Percentiles rank a stretch among this genome's conserved stretches.
Evolutionary conservation across 2,113 vertebrate species (phyloP).

Genomic region (Siphamia tubifer): DNA sequence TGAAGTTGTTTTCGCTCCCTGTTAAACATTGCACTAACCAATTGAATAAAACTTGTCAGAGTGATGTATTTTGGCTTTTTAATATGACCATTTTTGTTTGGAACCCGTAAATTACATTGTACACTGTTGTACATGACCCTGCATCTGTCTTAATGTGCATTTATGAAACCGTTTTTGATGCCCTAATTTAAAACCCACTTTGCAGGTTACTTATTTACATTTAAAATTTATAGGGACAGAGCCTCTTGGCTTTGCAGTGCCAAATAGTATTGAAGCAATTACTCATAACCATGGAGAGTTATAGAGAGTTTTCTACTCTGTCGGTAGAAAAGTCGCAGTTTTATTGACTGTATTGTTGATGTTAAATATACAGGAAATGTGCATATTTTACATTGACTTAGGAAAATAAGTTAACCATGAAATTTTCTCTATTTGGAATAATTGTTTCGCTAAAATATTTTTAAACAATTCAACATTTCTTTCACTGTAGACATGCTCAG

Average conservation of each 20-base stretch:
- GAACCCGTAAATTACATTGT: slow-evolving; percentile 3
- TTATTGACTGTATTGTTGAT: too few relatives aligned
- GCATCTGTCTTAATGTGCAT: neutral
- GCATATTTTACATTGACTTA: too few relatives aligned
- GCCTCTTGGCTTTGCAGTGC: neutral
- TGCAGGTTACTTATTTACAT: neutral
- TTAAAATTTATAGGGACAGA: neutral
- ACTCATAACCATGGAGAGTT: too few relatives aligned
- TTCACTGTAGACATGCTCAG: neutral
- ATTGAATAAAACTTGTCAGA: neutral
- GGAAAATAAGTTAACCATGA: too few relatives aligned
- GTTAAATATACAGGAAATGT: too few relatives aligned
- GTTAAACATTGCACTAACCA: neutral
- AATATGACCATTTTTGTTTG: neutral
- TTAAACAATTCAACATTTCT: neutral
- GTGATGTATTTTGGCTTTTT: too few relatives aligned
- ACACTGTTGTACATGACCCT: neutral
- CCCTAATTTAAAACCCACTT: neutral
- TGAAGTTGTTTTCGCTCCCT: neutral
- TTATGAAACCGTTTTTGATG: neutral
- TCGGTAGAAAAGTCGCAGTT: neutral
- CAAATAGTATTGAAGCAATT: too few relatives aligned
- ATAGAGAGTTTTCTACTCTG: too few relatives aligned
- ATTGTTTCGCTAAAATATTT: too few relatives aligned
- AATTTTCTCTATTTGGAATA: too few relatives aligned